Percentiles rank a stretch among this genome's conserved stretches.
Conservation (phyloP, 2,113 vertebrate species). For the Eupsittula cactorum region DNA sequence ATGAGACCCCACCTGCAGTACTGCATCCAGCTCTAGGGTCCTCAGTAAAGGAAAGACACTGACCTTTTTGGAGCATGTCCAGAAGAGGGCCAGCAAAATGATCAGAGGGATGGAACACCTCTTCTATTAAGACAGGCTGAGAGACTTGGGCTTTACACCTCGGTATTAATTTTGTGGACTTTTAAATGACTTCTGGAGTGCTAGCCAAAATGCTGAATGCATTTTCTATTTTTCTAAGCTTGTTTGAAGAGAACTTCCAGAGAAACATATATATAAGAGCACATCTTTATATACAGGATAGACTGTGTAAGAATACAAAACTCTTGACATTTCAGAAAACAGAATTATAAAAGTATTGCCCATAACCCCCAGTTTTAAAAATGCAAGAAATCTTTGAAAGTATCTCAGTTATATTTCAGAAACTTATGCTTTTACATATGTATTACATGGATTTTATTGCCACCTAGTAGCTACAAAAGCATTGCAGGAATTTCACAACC, state of each 20-base stretch:
- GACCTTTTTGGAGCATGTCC: no score
- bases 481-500: neutral
- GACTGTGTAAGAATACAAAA: neutral
- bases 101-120: neutral
- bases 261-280: neutral
- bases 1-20: neutral
- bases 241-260: neutral
- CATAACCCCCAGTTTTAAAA: neutral
- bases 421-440: neutral
- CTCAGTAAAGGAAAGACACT: no score
- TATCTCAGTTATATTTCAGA: neutral
- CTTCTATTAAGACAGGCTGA: neutral
- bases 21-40: no score
- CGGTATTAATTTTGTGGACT: neutral
- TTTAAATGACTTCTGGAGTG: neutral
- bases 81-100: no score
- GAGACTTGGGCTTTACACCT: neutral
- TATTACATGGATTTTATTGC: neutral
- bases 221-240: neutral
- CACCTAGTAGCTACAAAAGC: neutral
- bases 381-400: neutral
- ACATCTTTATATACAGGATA: neutral
- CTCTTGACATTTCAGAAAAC: neutral
- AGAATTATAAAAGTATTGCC: neutral
- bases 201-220: neutral